Conservation (phyloP, 92 coral and sea anemone genomes). For the Phenganax subtilis region DNA sequence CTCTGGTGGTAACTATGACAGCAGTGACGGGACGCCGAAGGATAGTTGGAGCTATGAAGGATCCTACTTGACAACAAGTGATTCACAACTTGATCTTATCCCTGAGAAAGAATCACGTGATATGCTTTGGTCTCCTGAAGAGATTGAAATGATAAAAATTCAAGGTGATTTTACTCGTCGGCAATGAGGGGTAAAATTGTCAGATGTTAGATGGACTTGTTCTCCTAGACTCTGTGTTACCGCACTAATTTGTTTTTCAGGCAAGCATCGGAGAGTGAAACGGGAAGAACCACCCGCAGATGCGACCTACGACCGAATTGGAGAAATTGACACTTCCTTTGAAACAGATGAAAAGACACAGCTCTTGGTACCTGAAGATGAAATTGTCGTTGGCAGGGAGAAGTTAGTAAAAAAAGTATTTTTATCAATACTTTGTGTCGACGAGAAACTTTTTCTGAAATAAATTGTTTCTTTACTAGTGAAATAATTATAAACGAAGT, state of each 20-base stretch:
- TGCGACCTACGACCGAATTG: slow-evolving; percentile 22
- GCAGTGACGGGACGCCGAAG: background rate
- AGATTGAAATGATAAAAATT: slow-evolving; percentile 16
- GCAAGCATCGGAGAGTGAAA: slow-evolving; percentile 2
- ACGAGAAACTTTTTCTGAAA: background rate
- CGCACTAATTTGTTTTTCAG: background rate
- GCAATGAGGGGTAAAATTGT: background rate
- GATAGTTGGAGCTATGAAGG: slow-evolving; percentile 17
- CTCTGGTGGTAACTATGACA: background rate
- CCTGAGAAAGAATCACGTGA: slow-evolving; percentile 29
- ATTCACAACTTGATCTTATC: slow-evolving; percentile 9
- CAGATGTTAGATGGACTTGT: too few relatives aligned
- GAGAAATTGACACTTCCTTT: background rate
- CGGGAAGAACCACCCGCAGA: background rate
- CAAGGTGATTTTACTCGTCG: background rate
- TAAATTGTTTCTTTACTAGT: slow-evolving; percentile 30
- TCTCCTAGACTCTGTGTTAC: too few relatives aligned
- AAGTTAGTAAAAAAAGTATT: background rate
- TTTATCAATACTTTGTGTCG: background rate
- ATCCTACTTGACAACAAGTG: background rate
- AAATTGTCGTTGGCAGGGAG: background rate
- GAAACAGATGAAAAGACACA: background rate
- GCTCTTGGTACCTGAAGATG: background rate
- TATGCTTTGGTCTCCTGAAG: slow-evolving; percentile 35
- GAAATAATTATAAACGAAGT: background rate